Evolutionary conservation across 2,113 vertebrate species (phyloP), one percentile per base, ranked within the genome.

Genomic region (Pampusana beccarii): DNA sequence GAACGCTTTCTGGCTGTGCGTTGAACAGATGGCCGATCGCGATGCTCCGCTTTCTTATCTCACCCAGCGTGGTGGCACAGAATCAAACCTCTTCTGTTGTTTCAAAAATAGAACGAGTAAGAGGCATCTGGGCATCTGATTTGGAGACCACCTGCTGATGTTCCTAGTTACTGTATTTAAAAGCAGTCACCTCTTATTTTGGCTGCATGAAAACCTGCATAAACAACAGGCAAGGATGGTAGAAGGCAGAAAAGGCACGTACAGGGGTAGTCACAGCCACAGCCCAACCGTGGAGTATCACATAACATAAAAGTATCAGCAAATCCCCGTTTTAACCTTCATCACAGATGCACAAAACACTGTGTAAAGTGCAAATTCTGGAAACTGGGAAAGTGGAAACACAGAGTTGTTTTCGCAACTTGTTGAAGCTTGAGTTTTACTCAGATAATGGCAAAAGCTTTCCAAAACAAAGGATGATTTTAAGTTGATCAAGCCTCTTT

Each of bases 221-320:
- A 23, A 78, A 85, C 67, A 72, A 18, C 23, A 62, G 44, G 40
- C 0, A 0, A 86, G 36, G 31, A 46, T 0, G 0, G 38, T 6
- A n/a, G 15, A 34, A 90, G 40, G 65, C 46, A 80, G 57, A 64
- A 60, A 65, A 70, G 21, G 33, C 28, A 58, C 4, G 42, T 56
- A 4, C 12, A 36, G 65, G 46, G 23, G 17, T 61, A 42, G n/a
- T 40, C 53, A 38, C 57, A 82, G 65, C 29, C 40, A 53, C 8
- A 44, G 38, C 44, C 60, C 28, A 36, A 0, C 33, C 26, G 16
- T 2, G 28, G 51, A 9, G 1, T 24, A 15, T 66, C n/a, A 31
- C 31, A 3, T 28, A 31, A 54, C 14, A 4, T 16, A 33, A 61
- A 33, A 71, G 5, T 31, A 8, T 28, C 26, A 67, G 29, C 51